Base-by-base conservation (phyloP, 2,797 vertebrate genomes). In the Agapornis canus region DNA sequence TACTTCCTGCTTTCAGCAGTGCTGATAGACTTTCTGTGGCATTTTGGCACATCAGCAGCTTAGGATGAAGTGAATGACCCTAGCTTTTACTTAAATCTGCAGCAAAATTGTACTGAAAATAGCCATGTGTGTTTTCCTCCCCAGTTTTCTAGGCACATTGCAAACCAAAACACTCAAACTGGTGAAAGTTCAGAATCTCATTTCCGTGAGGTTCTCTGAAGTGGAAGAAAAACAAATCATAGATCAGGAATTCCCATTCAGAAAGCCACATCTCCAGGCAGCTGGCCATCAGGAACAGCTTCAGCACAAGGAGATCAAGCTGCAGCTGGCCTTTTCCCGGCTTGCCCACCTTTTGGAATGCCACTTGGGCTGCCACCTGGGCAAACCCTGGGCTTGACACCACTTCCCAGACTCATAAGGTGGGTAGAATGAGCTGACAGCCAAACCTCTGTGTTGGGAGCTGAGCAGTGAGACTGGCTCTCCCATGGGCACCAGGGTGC, bases 1-100 rank as follows among this genome's bases (percentile, higher is more conserved):
- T 88, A 31, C 77, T 94, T 95, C 80, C 90, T 78, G 45, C 40
- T 90, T 78, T 89, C 61, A 69, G 45, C 2, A 2, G 16, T 32
- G 52, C 82, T 81, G 73, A 52, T 64, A 75, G 61, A 35, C 40
- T 77, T 77, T 92, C 61, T 54, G 32, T 40, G 12, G 12, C 72
- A 56, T 89, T 91, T 77, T 76, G 42, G 63, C 39, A 71, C 21
- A 68, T 65, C 45, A 84, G 23, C 48, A 92, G 16, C 37, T 71
- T 86, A 52, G 39, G 52, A n/a, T 68, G 49, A 93, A 71, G 13
- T 66, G 57, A 90, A 49, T 27, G 42, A 81, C 35, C 68, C 27
- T 15, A 56, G 49, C 18, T 63, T 83, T 86, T 92, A 3, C 70
- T 80, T 48, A 63, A 88, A 85, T 85, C 35, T 1, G 0, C 25